Evolutionary conservation across 2,113 vertebrate genomes (phyloP), one percentile per base, ranked within the genome.

Genomic region (Xiphorhynchus elegans): DNA sequence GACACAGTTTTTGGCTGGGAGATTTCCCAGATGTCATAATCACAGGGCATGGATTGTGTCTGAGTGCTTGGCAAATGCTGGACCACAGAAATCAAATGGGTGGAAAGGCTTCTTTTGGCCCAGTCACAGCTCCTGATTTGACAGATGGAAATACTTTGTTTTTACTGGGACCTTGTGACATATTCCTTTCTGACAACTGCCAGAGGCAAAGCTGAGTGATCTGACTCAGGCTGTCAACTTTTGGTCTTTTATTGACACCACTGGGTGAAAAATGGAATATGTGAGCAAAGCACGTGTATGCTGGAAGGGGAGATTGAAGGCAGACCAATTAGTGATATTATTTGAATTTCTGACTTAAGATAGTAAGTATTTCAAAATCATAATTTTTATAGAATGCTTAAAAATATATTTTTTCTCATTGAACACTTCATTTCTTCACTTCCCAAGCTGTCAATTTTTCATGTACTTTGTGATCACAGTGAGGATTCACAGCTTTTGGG

Each of bases 171-270:
- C 33, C 70, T 73, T 70, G 55, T 91, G 85, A 81, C 90, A 80
- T 46, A 35, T 21, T 70, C 56, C 19, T 8, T 83, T 84, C 39
- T 90, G 95, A 95, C 83, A 96, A 77, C 17, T 67, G 88, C 85
- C 88, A 80, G 93, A 84, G 90, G 88, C 72, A 90, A 42, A 87
- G 40, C 72, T 31, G 70, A 91, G 42, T 82, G 77, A 93, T 93
- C 66, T 77, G 84, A 80, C 42, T 55, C 63, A 62, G 81, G 31
- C 35, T 94, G 91, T 91, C 91, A 95, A 47, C 18, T 67, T 85
- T 68, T 40, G 64, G 40, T 24, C 67, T 94, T 59, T 86, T 86
- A 77, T 72, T 77, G 91, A 93, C 86, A 92, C 35, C 35, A 4
- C 0, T 63, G 79, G 9, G 35, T 78, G 47, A 82, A 88, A 94